Conservation (phyloP, 2,888 invertebrate species). For the Rhodophaea formosa region DNA sequence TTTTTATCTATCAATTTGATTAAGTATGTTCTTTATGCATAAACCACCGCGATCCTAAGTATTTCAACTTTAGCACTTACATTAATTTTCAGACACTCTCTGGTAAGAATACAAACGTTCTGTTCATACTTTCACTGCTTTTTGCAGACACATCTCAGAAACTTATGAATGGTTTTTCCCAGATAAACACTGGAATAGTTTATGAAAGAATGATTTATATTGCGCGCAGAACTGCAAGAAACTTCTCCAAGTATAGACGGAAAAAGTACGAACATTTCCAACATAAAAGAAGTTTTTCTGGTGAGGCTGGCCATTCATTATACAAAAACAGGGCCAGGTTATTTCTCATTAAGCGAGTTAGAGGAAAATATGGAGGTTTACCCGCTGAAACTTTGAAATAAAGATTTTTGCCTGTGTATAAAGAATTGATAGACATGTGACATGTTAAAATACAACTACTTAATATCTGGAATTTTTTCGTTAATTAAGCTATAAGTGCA, state of each 20-base stretch:
- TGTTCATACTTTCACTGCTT: neutral
- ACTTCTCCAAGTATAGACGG: neutral
- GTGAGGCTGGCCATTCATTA: conserved; percentile 1
- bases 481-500: too few relatives aligned
- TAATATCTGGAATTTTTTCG: too few relatives aligned
- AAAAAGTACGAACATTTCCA: conserved; percentile 5
- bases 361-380: neutral
- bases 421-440: too few relatives aligned
- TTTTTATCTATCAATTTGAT: too few relatives aligned
- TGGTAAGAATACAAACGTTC: too few relatives aligned
- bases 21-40: too few relatives aligned
- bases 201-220: conserved; percentile 15
- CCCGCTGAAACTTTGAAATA: neutral
- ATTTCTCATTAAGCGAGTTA: neutral
- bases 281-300: conserved; percentile 7
- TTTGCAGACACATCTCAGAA: conserved; percentile 4
- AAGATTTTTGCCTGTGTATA: too few relatives aligned
- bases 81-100: too few relatives aligned
- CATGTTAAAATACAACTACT: too few relatives aligned
- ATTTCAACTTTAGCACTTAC: too few relatives aligned
- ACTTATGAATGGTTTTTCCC: conserved; percentile 11
- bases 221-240: conserved; percentile 6
- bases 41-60: too few relatives aligned
- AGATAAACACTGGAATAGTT: conserved; percentile 7
- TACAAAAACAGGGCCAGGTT: neutral